Base-by-base conservation (phyloP, 1,140 invertebrate genomes). In the Zaprionus taronus region DNA sequence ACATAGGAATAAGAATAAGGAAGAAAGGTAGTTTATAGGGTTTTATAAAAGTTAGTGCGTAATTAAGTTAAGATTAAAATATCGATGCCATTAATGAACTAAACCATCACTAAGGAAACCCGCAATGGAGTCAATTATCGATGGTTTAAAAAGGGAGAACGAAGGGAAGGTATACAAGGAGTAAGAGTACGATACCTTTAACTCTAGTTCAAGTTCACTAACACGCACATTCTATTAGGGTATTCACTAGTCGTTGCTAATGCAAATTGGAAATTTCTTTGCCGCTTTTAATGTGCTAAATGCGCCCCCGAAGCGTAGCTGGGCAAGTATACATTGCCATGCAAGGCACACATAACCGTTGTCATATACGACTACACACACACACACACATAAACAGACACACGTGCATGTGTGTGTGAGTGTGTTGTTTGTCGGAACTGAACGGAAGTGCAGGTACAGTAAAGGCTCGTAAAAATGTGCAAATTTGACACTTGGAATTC, bases 381-480 rank as follows among this genome's bases (percentile, higher is more conserved):
- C n/a, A n/a, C n/a, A n/a, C 47, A 63, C 7, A 62, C 38, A 14
- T 12, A 56, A 3, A 31, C n/a, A n/a, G 15, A 44, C 24, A n/a
- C 49, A 24, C 22, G 31, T 24, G 15, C 55, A 2, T 26, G 9
- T 56, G 49, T 63, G 20, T 34, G 9, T 56, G 49, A 56, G 20
- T 34, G 24, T 15, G 34, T 53, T 24, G 65, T 74, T 49, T 62
- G 51, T 70, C 28, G 72, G 34, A 65, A 55, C 68, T 61, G 68
- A 76, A 44, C 73, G 73, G 73, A 76, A 76, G 68, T 76, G 84
- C 81, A 87, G 86, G 81, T 87, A 90, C 84, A 81, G 85, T 84
- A 65, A 71, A 79, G 56, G 56, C 78, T 65, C 84, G 72, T 89
- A 81, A 76, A 60, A 79, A 68, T 79, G 80, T 68, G 58, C 71